Base-by-base conservation (phyloP, 1,140 invertebrate species). In the Eupristina koningsbergeri region DNA sequence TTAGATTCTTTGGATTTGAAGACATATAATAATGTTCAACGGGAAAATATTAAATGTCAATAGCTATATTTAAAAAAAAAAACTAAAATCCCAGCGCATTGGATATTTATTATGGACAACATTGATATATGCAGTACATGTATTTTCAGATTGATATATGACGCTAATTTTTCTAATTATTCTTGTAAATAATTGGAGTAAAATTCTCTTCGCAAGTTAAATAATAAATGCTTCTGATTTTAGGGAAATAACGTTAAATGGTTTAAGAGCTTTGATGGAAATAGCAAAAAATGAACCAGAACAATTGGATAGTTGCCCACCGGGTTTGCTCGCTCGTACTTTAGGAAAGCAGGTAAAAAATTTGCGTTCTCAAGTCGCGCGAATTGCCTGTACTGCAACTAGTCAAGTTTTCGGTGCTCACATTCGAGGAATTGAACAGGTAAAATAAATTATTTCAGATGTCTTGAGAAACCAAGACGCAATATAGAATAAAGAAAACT, bases 281-380 rank as follows among this genome's bases (percentile, higher is more conserved):
- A 91, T 99, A 34, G 94, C 95, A 2, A 93, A 94, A 81, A 95
- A 96, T 87, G 95, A 97, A 87, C 93, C 95, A 0, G 95, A 97
- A 64, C 88, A 94, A 17, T 83, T 96, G 3, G 92, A 92, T 76
- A 87, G 89, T 29, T 94, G 94, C 94, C 84, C 94, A 94, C 92
- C 88, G 1, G 89, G 89, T 50, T 94, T 93, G 79, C 93, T 97
- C 36, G 95, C 95, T 50, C 92, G 97, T 45, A 92, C 94, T 47
- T 89, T 98, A 1, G 94, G 96, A 0, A 94, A 94, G 75, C 97
- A 98, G 86, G 95, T 98, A 31, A 95, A 94, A 73, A 98, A 98
- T 91, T 93, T 99, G 36, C 93, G 98, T 11, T 98, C 98, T 0
- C 97, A 98, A 91, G 98, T 99, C 0, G 95, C 97, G 0, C 93